Evolutionary conservation across 1,140 invertebrate genomes (phyloP), one percentile per base, ranked within the genome.

Genomic region (Drosophila yakuba): DNA sequence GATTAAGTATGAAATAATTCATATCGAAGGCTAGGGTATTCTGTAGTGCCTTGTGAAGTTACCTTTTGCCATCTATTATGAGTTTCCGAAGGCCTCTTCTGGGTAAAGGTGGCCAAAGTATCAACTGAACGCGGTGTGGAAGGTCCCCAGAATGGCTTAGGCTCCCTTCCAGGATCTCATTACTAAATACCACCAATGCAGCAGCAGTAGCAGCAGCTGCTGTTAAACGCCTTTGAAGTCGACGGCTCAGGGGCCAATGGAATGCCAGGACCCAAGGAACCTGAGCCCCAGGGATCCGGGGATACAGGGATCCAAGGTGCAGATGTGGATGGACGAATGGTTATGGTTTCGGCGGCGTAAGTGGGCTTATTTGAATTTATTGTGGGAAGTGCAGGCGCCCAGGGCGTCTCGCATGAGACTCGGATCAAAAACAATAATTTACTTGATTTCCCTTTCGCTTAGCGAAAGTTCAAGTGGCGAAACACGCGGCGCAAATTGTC

Each of bases 391-490:
- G 41, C 67, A 60, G 25, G 52, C 47, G 39, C 38, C 56, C 36
- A 39, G n/a, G 41, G 60, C 25, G 36, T 57, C 11, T 54, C 60
- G 28, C 48, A 51, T 51, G 48, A 35, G 39, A 15, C 51, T 7
- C 44, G 55, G 68, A 75, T 85, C 67, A 82, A 75, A 88, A 68
- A 78, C 82, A 88, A 88, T 75, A 82, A 82, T 79, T 86, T 89
- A 83, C 75, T 82, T 58, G 75, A 78, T 69, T 79, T 69, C 71
- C 76, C 59, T 83, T 67, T 44, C 47, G 44, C 32, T 10, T 11
- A n/a, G 10, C 11, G 12, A 39, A 23, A 23, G 35, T 47, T 63
- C 44, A 50, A 36, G 44, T 61, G 39, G 48, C 15, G 57, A 41
- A 57, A 32, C 61, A 15, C 3, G n/a, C 51, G 43, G 10, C n/a